Evolutionary conservation across 2,113 vertebrate genomes (phyloP), one percentile per base, ranked within the genome.

Genomic region (Nematolebias whitei): DNA sequence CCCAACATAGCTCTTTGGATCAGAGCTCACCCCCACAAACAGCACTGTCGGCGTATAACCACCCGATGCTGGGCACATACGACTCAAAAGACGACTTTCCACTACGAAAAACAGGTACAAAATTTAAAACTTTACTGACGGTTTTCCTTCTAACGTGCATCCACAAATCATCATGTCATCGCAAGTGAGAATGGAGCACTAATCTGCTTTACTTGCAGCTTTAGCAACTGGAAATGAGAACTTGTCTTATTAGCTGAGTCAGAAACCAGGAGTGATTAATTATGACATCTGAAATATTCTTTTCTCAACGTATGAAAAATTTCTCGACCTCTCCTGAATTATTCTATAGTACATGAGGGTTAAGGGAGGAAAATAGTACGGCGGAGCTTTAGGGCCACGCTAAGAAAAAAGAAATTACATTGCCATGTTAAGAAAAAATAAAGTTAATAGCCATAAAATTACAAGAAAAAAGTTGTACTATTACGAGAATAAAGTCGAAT

Each of bases 51-150:
- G 92, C 95, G 57, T 99, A 96, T 90, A 96, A 94, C 91, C 96
- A 98, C 71, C 95, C 95, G 0, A 89, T 96, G 40, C 93, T 99
- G 88, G 97, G 97, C 26, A 94, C 96, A 86, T 99, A 99, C 0
- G 98, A 99, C 88, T 90, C 96, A 78, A 99, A 96, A 92, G 95
- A 99, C 1, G 97, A 99, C 93, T 99, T 99, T 79, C 98, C 98
- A 0, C 95, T 99, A 63, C 92, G 98, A 76, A 99, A 99, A 91
- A 99, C 98, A 93, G 98, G 98, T 99, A 89, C 61, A 22, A 10
- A 49, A 20, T 10, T 10, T 1, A 20, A 22, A 47, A 10, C 38
- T 40, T 29, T 41, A 5, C 22, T 63, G 19, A 44, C 9, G 11
- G 48, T 11, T 38, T 47, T 35, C 32, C 26, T 35, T 15, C 12